Evolutionary conservation across 37 sponge, comb jelly and placozoan species (phyloP).

Genomic region (Agelas oroides): DNA sequence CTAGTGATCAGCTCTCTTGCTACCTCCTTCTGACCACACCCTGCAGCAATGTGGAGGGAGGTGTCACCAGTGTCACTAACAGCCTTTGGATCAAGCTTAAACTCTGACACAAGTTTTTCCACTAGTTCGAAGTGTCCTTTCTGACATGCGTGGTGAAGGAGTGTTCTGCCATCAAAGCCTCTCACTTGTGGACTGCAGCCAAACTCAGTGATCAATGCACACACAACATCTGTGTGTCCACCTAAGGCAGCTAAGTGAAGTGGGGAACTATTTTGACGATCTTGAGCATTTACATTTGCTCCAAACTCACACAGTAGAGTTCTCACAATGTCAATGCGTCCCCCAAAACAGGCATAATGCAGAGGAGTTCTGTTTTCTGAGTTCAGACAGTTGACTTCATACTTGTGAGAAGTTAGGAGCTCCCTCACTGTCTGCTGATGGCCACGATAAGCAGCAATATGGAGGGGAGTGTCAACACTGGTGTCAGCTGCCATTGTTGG

Average conservation of each 20-base stretch:
- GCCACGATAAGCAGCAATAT: not conserved
- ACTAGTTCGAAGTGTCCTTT: not conserved
- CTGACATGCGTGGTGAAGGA: slow-evolving; percentile 16
- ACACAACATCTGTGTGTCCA: slow-evolving; percentile 17
- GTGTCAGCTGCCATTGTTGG: no score
- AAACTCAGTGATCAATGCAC: slow-evolving; percentile 30
- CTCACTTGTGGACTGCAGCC: slow-evolving; percentile 12
- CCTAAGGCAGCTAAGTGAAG: slow-evolving; percentile 4
- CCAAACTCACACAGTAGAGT: not conserved
- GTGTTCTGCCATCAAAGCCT: slow-evolving; percentile 1
- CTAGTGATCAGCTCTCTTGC: not conserved
- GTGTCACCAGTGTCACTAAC: slow-evolving; percentile 7
- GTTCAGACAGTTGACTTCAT: not conserved
- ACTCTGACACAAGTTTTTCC: not conserved
- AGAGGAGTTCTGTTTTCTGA: not conserved
- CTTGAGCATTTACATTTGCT: not conserved
- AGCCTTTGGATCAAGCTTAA: not conserved
- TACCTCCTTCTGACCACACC: not conserved
- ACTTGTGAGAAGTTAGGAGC: not conserved
- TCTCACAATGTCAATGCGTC: not conserved
- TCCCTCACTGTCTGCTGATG: not conserved
- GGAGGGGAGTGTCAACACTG: slow-evolving; percentile 13
- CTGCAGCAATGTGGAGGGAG: not conserved
- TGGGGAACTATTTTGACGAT: slow-evolving; percentile 2
- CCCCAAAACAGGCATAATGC: not conserved